phyloP scores from a whole-genome alignment of 1,140 invertebrate genomes.

The Laupala kohalensis region DNA sequence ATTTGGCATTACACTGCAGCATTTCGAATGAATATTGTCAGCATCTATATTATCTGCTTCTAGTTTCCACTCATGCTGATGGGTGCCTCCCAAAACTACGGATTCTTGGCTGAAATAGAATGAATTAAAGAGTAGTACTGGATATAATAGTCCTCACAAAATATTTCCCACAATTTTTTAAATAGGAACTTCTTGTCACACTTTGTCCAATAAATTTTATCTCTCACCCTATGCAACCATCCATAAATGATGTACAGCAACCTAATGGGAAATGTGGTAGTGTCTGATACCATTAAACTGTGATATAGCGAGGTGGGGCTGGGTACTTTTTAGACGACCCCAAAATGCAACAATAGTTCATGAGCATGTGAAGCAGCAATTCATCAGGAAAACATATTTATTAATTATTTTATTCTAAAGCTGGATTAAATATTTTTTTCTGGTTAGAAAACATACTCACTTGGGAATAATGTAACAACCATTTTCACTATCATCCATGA shows the following conservation, averaged over 20 bases:
- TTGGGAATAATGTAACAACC: slow-evolving; percentile 63
- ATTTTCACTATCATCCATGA: slow-evolving; percentile 38
- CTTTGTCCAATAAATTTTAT: too few relatives aligned
- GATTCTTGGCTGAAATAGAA: slow-evolving; percentile 36
- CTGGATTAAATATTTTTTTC: neutral
- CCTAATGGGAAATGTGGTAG: too few relatives aligned
- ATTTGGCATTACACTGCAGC: slow-evolving; percentile 41
- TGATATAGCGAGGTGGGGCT: too few relatives aligned
- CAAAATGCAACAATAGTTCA: too few relatives aligned
- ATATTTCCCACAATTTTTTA: neutral
- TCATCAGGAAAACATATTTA: too few relatives aligned
- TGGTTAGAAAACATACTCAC: slow-evolving; percentile 31
- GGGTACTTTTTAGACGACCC: too few relatives aligned
- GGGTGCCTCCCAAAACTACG: slow-evolving; percentile 60
- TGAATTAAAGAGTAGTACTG: neutral
- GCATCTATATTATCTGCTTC: slow-evolving; percentile 38
- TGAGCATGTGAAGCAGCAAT: too few relatives aligned
- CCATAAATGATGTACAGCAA: too few relatives aligned
- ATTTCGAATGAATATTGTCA: slow-evolving; percentile 47
- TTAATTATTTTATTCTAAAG: too few relatives aligned
- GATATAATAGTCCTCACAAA: neutral
- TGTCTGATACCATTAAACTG: too few relatives aligned
- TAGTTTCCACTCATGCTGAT: slow-evolving; percentile 49
- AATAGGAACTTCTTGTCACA: too few relatives aligned
- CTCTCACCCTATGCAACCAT: too few relatives aligned